Evolutionary conservation across 2,113 vertebrate genomes (phyloP).

Genomic region (Thermophis baileyi): DNA sequence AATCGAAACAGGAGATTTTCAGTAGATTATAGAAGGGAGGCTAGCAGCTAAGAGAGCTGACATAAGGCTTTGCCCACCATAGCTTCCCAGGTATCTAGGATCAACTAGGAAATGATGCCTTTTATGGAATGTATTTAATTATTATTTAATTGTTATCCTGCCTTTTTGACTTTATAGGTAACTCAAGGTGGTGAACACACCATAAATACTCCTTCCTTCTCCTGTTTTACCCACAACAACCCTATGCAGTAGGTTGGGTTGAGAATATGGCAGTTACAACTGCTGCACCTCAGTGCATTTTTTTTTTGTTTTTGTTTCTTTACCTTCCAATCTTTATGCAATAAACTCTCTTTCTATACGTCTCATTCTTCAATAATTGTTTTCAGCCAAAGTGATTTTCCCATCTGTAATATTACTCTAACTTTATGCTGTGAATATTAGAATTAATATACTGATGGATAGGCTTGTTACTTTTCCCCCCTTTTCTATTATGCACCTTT

Average conservation of each 20-base stretch:
- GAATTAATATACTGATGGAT: neutral
- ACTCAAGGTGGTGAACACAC: neutral
- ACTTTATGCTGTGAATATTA: neutral
- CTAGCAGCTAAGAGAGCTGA: neutral
- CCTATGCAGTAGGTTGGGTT: neutral
- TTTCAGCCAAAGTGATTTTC: neutral
- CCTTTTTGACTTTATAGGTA: neutral
- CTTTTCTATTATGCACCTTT: neutral
- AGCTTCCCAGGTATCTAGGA: neutral
- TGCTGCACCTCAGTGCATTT: neutral
- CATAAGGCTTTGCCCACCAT: neutral
- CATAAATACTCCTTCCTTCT: neutral
- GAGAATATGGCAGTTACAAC: neutral
- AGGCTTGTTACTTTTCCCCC: neutral
- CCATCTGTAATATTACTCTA: neutral
- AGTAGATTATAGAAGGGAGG: neutral
- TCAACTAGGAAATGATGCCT: neutral
- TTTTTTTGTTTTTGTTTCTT: neutral
- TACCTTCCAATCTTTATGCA: neutral
- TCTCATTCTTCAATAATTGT: neutral
- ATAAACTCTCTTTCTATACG: neutral
- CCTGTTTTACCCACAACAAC: neutral
- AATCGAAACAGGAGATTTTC: neutral
- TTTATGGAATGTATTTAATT: neutral
- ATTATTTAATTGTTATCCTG: neutral